phyloP scores from a whole-genome alignment of 1,140 invertebrate species.

The Halictus rubicundus region DNA sequence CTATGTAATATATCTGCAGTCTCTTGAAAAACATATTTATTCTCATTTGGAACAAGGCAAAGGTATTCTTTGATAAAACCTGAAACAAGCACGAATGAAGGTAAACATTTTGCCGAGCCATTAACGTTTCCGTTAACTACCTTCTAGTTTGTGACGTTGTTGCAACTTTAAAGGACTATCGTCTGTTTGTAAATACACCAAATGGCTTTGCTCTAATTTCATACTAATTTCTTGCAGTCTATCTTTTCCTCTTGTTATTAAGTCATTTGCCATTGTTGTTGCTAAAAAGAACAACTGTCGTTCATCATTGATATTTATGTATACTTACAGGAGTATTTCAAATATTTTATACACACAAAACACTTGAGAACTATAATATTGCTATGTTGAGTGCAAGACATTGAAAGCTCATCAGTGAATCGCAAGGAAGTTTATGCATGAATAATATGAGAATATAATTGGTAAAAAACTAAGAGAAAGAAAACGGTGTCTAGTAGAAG shows the following conservation, averaged over 20 bases:
- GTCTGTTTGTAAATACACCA: conserved; percentile 88
- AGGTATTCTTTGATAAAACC: conserved; percentile 89
- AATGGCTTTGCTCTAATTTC: conserved; percentile 86
- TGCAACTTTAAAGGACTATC: conserved; percentile 88
- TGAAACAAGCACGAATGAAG: conserved; percentile 77
- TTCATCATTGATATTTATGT: neutral
- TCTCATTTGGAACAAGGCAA: conserved; percentile 88
- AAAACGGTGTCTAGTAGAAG: conserved; percentile 24
- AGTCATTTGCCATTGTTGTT: conserved; percentile 79
- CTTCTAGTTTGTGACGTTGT: conserved; percentile 87
- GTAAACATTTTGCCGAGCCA: neutral
- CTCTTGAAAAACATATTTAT: conserved; percentile 88
- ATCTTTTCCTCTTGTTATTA: conserved; percentile 77
- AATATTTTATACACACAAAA: conserved; percentile 3
- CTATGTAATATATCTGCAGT: conserved; percentile 87
- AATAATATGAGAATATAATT: neutral
- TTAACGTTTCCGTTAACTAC: conserved; percentile 72
- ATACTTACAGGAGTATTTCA: neutral
- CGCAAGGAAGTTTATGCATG: neutral
- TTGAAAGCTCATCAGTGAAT: neutral
- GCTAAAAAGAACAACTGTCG: conserved; percentile 33
- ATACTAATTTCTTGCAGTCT: conserved; percentile 84
- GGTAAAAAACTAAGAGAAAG: neutral
- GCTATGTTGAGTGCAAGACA: neutral
- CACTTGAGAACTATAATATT: neutral